Conservation (phyloP, 1,140 invertebrate genomes). For the Zaprionus ghesquierei region DNA sequence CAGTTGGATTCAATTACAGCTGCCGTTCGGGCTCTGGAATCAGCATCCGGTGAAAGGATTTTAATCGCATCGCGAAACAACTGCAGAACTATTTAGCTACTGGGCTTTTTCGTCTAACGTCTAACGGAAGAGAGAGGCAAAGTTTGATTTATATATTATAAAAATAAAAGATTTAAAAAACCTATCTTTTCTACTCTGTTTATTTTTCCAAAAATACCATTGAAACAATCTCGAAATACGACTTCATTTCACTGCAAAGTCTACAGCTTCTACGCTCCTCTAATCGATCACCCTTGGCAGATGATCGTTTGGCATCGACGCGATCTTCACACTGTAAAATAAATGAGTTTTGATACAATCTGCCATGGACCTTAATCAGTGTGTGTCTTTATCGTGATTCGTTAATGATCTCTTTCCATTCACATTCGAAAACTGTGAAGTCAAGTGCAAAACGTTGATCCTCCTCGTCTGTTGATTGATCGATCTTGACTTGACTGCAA, state of each 20-base stretch:
- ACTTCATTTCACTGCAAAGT: neutral
- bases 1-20: conserved; percentile 6
- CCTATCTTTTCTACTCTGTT: neutral
- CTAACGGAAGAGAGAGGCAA: neutral
- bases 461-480: conserved; percentile 39
- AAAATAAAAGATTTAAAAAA: neutral
- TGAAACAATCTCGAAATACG: neutral
- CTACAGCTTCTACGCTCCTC: neutral
- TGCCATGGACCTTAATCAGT: conserved; percentile 4
- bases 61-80: neutral
- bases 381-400: conserved; percentile 19
- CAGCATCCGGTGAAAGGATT: conserved; percentile 21
- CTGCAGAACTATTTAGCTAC: neutral
- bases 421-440: conserved; percentile 37
- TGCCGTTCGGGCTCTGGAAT: neutral
- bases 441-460: conserved; percentile 53
- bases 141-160: neutral
- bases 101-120: neutral
- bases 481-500: conserved; percentile 66
- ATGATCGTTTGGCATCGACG: neutral
- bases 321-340: conserved; percentile 26
- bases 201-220: no score
- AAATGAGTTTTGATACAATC: conserved; percentile 28
- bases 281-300: neutral
- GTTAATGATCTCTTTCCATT: conserved; percentile 27